Conservation (phyloP, 2,888 invertebrate genomes). For the Lypha dubia region DNA sequence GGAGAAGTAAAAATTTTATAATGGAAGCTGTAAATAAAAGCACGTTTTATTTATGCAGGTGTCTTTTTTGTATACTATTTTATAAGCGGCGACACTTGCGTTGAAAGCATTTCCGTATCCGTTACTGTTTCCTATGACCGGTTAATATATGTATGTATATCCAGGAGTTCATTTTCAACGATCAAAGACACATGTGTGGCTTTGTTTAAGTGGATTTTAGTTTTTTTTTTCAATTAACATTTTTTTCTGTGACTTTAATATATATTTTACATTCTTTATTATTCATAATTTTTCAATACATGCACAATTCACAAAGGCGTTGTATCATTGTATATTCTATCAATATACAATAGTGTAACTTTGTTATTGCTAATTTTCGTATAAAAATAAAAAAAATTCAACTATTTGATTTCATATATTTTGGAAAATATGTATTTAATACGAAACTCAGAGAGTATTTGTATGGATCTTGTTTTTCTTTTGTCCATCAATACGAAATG, state of each 20-base stretch:
- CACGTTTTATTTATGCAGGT: constrained; percentile 40
- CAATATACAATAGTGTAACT: no score
- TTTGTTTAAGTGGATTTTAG: constrained; percentile 33
- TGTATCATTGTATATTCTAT: no score
- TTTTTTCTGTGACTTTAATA: neutral
- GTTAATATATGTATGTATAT: constrained; percentile 3
- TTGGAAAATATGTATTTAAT: no score
- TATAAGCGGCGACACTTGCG: constrained; percentile 77
- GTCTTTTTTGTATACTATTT: constrained; percentile 32
- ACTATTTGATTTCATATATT: no score
- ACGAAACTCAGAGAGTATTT: no score
- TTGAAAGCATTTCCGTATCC: constrained; percentile 75
- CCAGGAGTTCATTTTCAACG: constrained; percentile 18
- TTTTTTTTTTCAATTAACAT: constrained; percentile 1
- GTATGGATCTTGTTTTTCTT: no score
- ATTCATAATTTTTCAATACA: no score
- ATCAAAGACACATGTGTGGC: constrained; percentile 40
- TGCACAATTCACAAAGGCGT: no score
- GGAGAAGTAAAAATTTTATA: constrained; percentile 34
- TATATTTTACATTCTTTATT: neutral
- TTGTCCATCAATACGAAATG: no score
- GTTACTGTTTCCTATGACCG: constrained; percentile 52
- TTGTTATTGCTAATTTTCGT: no score
- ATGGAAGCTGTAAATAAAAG: constrained; percentile 64
- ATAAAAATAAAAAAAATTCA: no score